These are phyloP conservation scores for Perdita meconis DNA, from an alignment of 2,888 invertebrate genomes.

Conservation along the genomic window DNA sequence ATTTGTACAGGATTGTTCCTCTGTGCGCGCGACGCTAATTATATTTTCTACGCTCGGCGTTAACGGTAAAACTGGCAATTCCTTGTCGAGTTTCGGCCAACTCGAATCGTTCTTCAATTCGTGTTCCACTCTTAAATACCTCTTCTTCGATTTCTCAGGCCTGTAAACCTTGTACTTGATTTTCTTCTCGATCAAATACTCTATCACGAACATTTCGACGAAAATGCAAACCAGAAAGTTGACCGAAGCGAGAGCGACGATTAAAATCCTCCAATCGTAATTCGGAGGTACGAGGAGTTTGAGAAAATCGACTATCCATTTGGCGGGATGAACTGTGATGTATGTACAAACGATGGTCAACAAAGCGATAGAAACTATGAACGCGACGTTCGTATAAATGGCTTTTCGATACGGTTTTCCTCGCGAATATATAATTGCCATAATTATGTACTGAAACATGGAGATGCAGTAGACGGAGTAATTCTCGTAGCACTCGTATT, in stretches of 20 bases:
- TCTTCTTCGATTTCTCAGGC: conserved; percentile 86
- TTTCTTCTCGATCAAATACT: conserved; percentile 86
- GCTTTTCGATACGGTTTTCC: conserved; percentile 88
- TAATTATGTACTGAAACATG: conserved; percentile 88
- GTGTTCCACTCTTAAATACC: conserved; percentile 87
- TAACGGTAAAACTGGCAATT: conserved; percentile 73
- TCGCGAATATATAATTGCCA: conserved; percentile 88
- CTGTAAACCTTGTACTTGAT: conserved; percentile 85
- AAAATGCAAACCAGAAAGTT: conserved; percentile 86
- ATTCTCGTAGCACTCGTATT: conserved; percentile 86
- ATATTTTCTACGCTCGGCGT: conserved; percentile 76
- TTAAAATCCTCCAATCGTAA: conserved; percentile 83
- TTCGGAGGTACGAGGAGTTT: conserved; percentile 81
- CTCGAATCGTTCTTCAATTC: conserved; percentile 86
- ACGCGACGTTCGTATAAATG: conserved; percentile 87
- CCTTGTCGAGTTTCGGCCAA: conserved; percentile 87
- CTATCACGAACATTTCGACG: conserved; percentile 87
- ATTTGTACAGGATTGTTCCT: conserved; percentile 3
- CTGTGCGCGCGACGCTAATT: conserved; percentile 54
- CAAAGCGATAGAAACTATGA: conserved; percentile 84
- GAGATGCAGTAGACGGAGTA: conserved; percentile 87
- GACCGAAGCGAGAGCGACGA: conserved; percentile 80
- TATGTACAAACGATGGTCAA: conserved; percentile 85
- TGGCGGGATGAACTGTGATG: conserved; percentile 85
- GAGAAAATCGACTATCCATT: conserved; percentile 82